Evolutionary conservation across 2,113 vertebrate species (phyloP), one percentile per base, ranked within the genome.

Genomic region (Vicugna pacos): DNA sequence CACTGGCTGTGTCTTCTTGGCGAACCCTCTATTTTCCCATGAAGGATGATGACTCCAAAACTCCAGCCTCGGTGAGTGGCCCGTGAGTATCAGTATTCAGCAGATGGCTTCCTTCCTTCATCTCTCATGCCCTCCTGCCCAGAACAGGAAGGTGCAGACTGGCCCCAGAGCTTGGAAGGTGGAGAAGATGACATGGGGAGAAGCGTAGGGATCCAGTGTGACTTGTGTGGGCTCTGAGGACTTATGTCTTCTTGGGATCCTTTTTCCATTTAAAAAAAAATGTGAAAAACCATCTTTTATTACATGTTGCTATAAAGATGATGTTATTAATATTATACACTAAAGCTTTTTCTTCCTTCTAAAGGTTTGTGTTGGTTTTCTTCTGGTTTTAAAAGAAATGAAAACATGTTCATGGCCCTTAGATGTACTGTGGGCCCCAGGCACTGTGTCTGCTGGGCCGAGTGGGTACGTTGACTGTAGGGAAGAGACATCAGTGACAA

Each of bases 11-110:
- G 1, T 48, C 9, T 64, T 20, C 50, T 89, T 69, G 52, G 73
- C 73, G 67, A 86, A 30, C 56, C n/a, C 7, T 28, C 35, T 38
- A 16, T 46, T 42, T 6, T 60, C 73, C 6, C 14, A 2, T 0
- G 0, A 2, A 48, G 15, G 76, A 50, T 17, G 9, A 5, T 42
- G 60, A 32, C 10, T 14, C 0, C 19, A 2, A 2, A n/a, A 17
- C 15, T 2, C 13, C 13, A 19, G 22, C 14, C 38, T 12, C 12
- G 0, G 7, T 10, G 52, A 19, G 13, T 26, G 65, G 17, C 38
- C 15, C 3, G 0, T 0, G 48, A 58, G 6, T 0, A 0, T 22
- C 3, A 3, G 28, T 2, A 2, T 32, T 28, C 9, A 26, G 58
- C 16, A 10, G 6, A 38, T 26, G 24, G 2, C 1, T 3, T 4